These are phyloP conservation scores for Chloroceryle inda DNA, from an alignment of 2,797 vertebrate species.

Conservation along the genomic window DNA sequence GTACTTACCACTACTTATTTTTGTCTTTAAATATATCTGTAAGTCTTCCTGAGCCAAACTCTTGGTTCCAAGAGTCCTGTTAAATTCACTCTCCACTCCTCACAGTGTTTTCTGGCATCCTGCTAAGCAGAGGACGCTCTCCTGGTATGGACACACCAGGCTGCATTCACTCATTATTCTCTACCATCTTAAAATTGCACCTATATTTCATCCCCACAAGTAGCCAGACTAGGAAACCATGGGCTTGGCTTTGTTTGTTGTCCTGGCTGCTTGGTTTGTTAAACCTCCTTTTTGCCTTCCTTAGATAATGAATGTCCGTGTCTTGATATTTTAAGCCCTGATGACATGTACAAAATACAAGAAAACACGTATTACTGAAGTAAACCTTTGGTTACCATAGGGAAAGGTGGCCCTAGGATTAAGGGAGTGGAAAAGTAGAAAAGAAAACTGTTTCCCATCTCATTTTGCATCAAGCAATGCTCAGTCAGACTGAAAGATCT, in stretches of 20 bases:
- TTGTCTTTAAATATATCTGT: neutral
- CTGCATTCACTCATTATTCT: neutral
- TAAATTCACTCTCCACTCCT: neutral
- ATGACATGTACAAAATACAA: neutral
- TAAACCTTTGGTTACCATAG: neutral
- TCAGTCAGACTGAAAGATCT: conserved; percentile 1
- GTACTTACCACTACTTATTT: neutral
- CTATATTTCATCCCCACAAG: neutral
- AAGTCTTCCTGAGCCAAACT: neutral
- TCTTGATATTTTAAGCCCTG: neutral
- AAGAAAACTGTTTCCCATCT: conserved; percentile 1
- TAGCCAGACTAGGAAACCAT: neutral
- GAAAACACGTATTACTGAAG: neutral
- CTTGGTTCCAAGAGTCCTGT: neutral
- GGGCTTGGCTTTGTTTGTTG: neutral
- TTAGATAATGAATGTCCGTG: neutral
- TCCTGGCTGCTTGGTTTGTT: neutral
- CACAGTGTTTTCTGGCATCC: neutral
- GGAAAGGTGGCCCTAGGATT: neutral
- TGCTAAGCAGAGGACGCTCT: neutral
- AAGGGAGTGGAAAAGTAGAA: neutral
- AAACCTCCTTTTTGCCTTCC: neutral
- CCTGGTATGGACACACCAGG: neutral
- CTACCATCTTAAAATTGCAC: neutral
- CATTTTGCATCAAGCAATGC: neutral